phyloP scores from a whole-genome alignment of 2,888 invertebrate genomes.

The Pachliopta kotzebuea region DNA sequence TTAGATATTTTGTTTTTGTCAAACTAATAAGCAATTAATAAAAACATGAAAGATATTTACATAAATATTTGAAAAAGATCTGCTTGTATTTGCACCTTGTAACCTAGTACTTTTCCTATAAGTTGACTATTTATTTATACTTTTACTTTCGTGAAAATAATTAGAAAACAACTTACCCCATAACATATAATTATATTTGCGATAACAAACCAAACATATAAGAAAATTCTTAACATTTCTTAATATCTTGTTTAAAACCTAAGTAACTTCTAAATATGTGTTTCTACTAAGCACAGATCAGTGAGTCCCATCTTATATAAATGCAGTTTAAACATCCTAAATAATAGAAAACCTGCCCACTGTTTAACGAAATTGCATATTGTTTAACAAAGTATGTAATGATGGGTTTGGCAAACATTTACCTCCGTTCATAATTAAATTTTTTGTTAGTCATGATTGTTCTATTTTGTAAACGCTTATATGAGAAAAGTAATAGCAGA shows the following conservation, averaged over 20 bases:
- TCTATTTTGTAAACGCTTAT: too few relatives aligned
- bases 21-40: too few relatives aligned
- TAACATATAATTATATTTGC: slow-evolving; percentile 9
- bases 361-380: slow-evolving; percentile 22
- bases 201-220: slow-evolving; percentile 6
- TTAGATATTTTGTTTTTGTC: too few relatives aligned
- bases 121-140: too few relatives aligned
- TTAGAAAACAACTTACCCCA: slow-evolving; percentile 18
- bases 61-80: too few relatives aligned
- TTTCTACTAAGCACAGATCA: neutral
- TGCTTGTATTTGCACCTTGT: too few relatives aligned
- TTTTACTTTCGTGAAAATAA: too few relatives aligned
- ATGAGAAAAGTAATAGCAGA: neutral
- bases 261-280: neutral
- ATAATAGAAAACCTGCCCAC: slow-evolving; percentile 15
- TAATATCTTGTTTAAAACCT: neutral
- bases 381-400: slow-evolving; percentile 16
- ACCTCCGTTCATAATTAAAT: neutral
- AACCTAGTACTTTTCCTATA: too few relatives aligned
- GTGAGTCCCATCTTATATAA: neutral
- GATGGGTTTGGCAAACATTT: slow-evolving; percentile 14
- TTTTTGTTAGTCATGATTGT: too few relatives aligned
- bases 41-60: too few relatives aligned
- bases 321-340: neutral
- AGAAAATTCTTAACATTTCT: slow-evolving; percentile 6